Evolutionary conservation across 2,113 vertebrate genomes (phyloP).

Genomic region (Otis tarda): DNA sequence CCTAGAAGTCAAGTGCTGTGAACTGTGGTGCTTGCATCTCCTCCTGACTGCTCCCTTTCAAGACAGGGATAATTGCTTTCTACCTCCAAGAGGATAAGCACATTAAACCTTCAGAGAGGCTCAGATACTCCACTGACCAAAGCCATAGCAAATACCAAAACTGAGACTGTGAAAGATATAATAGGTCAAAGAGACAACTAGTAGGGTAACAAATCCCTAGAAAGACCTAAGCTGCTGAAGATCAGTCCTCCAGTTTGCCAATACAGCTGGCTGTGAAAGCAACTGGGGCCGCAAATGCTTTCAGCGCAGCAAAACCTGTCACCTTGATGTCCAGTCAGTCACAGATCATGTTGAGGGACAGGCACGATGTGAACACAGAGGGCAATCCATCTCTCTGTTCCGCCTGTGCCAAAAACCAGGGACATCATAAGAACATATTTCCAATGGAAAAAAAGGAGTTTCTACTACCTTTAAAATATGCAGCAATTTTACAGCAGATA

Average conservation of each 20-base stretch:
- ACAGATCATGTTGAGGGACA: not conserved
- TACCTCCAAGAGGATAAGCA: not conserved
- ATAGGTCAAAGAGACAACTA: slow-evolving; percentile 32
- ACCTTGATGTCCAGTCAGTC: not conserved
- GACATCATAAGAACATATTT: not conserved
- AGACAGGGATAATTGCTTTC: not conserved
- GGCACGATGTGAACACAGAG: not conserved
- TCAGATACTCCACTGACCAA: not conserved
- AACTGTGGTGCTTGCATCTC: fast-evolving
- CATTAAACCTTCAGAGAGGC: not conserved
- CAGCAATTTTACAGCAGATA: not conserved
- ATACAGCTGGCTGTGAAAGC: not conserved
- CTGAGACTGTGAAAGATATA: not conserved
- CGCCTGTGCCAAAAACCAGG: not conserved
- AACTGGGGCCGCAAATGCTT: not conserved
- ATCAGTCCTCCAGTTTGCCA: not conserved
- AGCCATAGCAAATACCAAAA: slow-evolving; percentile 34
- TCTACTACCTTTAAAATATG: not conserved
- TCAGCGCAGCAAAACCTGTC: not conserved
- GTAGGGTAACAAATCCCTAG: not conserved
- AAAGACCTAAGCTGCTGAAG: not conserved
- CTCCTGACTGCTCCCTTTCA: not conserved
- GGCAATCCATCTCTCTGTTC: not conserved
- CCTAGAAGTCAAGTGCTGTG: not conserved
- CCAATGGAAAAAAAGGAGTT: not conserved